Percentiles rank a stretch among this genome's conserved stretches.
These are phyloP conservation scores for Brachypteracias leptosomus DNA, from an alignment of 2,113 vertebrate species.

Conservation along the genomic window DNA sequence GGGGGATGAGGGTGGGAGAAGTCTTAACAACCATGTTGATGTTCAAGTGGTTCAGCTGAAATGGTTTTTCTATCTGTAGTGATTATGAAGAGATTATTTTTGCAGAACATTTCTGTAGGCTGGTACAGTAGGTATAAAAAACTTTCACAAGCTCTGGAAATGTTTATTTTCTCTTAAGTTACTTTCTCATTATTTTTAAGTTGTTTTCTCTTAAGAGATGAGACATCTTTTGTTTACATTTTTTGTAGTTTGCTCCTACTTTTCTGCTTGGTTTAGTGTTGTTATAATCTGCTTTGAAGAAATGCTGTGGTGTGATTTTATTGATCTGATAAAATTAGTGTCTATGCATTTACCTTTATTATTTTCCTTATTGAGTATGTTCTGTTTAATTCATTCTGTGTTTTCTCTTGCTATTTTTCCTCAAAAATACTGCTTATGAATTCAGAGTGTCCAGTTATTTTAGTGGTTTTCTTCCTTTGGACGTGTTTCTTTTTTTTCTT, in stretches of 20 bases:
- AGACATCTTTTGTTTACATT: not conserved
- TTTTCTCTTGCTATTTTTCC: not conserved
- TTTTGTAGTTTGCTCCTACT: not conserved
- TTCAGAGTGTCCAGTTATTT: not conserved
- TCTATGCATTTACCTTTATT: not conserved
- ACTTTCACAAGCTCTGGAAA: not conserved
- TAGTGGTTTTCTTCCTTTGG: not conserved
- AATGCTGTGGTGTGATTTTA: not conserved
- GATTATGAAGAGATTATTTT: not conserved
- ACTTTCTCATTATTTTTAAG: not conserved
- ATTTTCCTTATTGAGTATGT: not conserved
- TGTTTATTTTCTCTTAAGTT: not conserved
- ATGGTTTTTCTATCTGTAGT: not conserved
- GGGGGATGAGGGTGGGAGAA: not conserved
- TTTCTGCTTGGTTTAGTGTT: not conserved
- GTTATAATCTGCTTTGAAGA: not conserved
- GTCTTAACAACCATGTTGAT: not conserved
- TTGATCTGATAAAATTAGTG: not conserved
- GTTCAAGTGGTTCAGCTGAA: not conserved
- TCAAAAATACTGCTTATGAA: not conserved
- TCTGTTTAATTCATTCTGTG: not conserved
- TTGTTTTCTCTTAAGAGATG: not conserved
- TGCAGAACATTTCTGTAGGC: not conserved
- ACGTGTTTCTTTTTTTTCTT: too few species aligned
- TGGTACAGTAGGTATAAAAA: not conserved